phyloP scores from a whole-genome alignment of 2,797 vertebrate genomes.

The Coilia nasus region DNA sequence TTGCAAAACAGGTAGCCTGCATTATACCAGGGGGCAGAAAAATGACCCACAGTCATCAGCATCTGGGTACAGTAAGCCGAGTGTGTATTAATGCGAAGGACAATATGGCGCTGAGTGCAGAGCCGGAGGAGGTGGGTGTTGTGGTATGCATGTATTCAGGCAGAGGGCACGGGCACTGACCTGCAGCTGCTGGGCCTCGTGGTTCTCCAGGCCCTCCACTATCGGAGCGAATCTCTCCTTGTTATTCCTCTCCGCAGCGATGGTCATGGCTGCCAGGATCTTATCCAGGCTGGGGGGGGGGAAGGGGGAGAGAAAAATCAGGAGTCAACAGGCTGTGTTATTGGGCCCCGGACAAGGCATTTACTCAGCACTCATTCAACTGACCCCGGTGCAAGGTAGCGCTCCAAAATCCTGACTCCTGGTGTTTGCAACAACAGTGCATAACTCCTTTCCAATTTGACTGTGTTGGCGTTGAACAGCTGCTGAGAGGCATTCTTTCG shows the following conservation, averaged over 20 bases:
- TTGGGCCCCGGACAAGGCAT: slow-evolving; percentile 54
- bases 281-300: slow-evolving; percentile 84
- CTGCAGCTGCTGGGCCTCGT: slow-evolving; percentile 94
- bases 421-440: slow-evolving; percentile 49
- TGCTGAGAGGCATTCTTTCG: slow-evolving; percentile 47
- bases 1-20: not conserved
- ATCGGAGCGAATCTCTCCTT: slow-evolving; percentile 92
- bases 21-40: not conserved
- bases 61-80: not conserved
- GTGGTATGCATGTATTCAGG: slow-evolving; percentile 17
- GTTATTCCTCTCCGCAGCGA: slow-evolving; percentile 90
- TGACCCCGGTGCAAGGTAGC: not conserved
- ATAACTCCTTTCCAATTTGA: slow-evolving; percentile 54
- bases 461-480: slow-evolving; percentile 50
- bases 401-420: slow-evolving; percentile 15
- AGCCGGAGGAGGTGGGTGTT: slow-evolving; percentile 5
- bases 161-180: slow-evolving; percentile 66
- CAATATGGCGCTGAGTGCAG: not conserved
- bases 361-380: slow-evolving; percentile 53
- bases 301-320: slow-evolving; percentile 29
- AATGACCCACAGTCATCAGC: not conserved
- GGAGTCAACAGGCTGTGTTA: slow-evolving; percentile 8
- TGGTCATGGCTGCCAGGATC: slow-evolving; percentile 94
- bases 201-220: slow-evolving; percentile 95
- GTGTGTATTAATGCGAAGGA: not conserved